Base-by-base conservation (phyloP, 2,113 vertebrate species). In the Zingel zingel region DNA sequence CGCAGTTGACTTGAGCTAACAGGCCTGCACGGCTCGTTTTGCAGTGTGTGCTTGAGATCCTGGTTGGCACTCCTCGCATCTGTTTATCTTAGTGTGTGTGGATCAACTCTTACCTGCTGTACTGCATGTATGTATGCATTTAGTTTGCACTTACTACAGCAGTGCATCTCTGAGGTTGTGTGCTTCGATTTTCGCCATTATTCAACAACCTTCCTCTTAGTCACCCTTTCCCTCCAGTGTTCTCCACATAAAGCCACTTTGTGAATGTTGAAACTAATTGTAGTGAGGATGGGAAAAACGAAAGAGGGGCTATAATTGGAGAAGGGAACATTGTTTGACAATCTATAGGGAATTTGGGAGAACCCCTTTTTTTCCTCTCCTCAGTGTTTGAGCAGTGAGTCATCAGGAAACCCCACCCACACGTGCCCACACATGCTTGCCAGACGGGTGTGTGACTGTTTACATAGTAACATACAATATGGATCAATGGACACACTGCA, bases 401-500 rank as follows among this genome's bases (percentile, higher is more conserved):
- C 91, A 92, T 73, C 15, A 47, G 82, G 80, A 83, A 90, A 86
- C 69, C 78, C 88, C 90, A 66, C 86, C 90, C 87, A 83, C 84
- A 69, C 36, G 10, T 71, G 58, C 23, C 47, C 6, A 54, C 72
- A 84, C 74, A 82, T 68, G 84, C 39, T 72, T 50, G 58, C 74
- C 86, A 85, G 62, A 83, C 19, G 2, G 27, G 72, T 78, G 51
- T 65, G 65, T 33, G 15, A 51, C 30, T 66, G 57, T 76, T 74
- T 62, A 47, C 30, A 19, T 65, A 36, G 84, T 23, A 79, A 76
- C 85, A 83, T 79, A 68, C 65, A 25, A 59, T 73, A 53, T 43
- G 43, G 69, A 78, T 82, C 3, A 64, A 53, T 70, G 67, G 43
- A 68, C 54, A 9, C 1, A 19, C n/a, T 61, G 18, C 27, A 56